Evolutionary conservation across 1,140 invertebrate genomes (phyloP).

Genomic region (silkworm (Bombyx mori)): DNA sequence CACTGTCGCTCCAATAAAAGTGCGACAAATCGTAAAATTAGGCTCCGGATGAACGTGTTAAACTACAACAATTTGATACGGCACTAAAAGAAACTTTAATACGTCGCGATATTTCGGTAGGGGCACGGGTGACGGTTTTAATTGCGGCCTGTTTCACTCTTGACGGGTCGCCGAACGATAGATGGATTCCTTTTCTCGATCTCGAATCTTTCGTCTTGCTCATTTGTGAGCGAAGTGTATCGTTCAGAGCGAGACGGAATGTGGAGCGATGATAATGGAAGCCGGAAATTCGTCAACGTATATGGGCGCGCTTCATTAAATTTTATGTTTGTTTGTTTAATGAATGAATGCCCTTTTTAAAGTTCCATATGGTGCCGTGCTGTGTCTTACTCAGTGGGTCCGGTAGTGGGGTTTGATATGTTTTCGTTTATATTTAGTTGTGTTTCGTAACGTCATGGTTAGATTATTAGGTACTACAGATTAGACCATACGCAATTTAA

Average conservation of each 20-base stretch:
- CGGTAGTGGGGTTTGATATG: too few relatives aligned
- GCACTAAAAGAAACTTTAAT: slow-evolving; percentile 44
- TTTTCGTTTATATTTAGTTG: too few relatives aligned
- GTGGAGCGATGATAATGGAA: slow-evolving; percentile 30
- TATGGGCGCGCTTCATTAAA: slow-evolving; percentile 59
- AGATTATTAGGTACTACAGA: too few relatives aligned
- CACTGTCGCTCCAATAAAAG: slow-evolving; percentile 39
- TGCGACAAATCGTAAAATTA: slow-evolving; percentile 36
- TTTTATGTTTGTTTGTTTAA: slow-evolving; percentile 61
- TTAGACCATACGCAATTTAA: too few relatives aligned
- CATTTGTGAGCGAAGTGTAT: not conserved
- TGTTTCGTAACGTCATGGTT: too few relatives aligned
- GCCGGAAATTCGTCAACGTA: slow-evolving; percentile 65
- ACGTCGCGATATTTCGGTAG: slow-evolving; percentile 57
- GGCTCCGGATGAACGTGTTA: slow-evolving; percentile 38
- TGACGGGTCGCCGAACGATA: slow-evolving; percentile 4
- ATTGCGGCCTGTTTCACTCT: not conserved
- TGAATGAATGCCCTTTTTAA: slow-evolving; percentile 61
- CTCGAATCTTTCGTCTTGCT: slow-evolving; percentile 3
- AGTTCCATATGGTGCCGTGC: slow-evolving; percentile 46
- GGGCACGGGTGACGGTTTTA: slow-evolving; percentile 33
- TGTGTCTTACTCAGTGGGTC: slow-evolving; percentile 4
- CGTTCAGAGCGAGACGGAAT: slow-evolving; percentile 9
- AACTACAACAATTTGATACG: slow-evolving; percentile 47
- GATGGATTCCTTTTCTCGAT: slow-evolving; percentile 9